These are phyloP conservation scores for Pseudopodoces humilis DNA, from an alignment of 2,113 vertebrate species.

Conservation along the genomic window DNA sequence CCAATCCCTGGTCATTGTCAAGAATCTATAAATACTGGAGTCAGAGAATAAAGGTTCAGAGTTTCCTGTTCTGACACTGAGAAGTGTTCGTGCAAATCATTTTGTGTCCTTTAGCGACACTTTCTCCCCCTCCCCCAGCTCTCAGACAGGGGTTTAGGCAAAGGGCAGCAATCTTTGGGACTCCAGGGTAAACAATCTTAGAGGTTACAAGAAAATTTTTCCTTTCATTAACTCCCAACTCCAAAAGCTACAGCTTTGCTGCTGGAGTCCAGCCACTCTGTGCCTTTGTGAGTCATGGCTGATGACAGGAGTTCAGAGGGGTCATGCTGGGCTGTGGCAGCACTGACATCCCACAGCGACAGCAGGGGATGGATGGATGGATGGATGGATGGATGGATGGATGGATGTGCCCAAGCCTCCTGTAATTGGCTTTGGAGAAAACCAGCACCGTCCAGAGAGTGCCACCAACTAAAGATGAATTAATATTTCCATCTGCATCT, in stretches of 20 bases:
- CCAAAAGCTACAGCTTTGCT: neutral
- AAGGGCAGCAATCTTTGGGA: neutral
- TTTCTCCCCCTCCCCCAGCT: neutral
- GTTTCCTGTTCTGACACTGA: too few relatives aligned
- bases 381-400: neutral
- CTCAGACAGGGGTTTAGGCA: neutral
- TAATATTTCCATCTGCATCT: neutral
- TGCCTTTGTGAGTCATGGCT: neutral
- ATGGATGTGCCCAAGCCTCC: neutral
- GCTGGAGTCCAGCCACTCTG: neutral
- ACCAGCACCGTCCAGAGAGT: neutral
- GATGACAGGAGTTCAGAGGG: neutral
- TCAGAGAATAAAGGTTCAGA: too few relatives aligned
- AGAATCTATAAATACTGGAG: too few relatives aligned
- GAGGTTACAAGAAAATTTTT: neutral
- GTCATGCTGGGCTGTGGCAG: neutral
- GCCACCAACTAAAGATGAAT: neutral
- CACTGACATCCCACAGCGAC: rapidly evolving
- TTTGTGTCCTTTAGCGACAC: too few relatives aligned
- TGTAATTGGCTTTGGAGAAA: neutral
- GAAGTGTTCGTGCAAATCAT: too few relatives aligned
- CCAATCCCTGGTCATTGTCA: too few relatives aligned
- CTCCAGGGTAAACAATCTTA: neutral
- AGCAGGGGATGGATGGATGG: neutral
- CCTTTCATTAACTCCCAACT: neutral